These are phyloP conservation scores for Pampusana beccarii DNA, from an alignment of 2,113 vertebrate species.

Conservation along the genomic window DNA sequence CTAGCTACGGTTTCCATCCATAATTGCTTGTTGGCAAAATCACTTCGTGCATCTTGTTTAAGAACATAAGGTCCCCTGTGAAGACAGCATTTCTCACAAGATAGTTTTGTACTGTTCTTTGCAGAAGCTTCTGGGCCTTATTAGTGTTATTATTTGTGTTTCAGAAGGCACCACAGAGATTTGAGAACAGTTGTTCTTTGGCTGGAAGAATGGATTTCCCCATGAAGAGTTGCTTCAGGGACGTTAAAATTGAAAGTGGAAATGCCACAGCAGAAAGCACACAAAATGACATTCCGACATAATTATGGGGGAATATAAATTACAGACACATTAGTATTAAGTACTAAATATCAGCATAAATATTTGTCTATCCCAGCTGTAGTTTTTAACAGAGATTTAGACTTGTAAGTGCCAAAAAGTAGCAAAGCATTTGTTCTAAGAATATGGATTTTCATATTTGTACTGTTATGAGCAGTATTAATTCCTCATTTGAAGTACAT, in stretches of 20 bases:
- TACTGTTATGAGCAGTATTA: background rate
- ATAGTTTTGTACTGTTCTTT: background rate
- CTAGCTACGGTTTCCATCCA: background rate
- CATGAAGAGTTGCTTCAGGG: background rate
- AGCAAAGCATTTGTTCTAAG: background rate
- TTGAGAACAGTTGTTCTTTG: conserved; percentile 1
- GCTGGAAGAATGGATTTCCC: background rate
- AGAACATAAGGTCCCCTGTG: background rate
- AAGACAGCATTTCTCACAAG: background rate
- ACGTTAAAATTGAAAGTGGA: background rate
- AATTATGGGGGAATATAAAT: background rate
- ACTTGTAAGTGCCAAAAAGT: background rate
- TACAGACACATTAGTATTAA: background rate
- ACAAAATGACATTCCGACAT: background rate
- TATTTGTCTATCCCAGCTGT: background rate
- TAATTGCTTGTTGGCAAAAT: background rate
- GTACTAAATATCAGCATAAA: conserved; percentile 16
- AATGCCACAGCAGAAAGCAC: background rate
- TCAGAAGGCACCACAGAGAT: background rate
- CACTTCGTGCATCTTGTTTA: background rate
- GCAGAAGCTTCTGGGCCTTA: background rate
- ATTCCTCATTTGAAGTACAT: conserved; percentile 46
- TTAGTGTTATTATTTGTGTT: conserved; percentile 22
- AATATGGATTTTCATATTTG: conserved; percentile 1
- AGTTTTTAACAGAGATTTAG: background rate